Evolutionary conservation across 2,113 vertebrate species (phyloP).

Genomic region (Macquaria ambigua): DNA sequence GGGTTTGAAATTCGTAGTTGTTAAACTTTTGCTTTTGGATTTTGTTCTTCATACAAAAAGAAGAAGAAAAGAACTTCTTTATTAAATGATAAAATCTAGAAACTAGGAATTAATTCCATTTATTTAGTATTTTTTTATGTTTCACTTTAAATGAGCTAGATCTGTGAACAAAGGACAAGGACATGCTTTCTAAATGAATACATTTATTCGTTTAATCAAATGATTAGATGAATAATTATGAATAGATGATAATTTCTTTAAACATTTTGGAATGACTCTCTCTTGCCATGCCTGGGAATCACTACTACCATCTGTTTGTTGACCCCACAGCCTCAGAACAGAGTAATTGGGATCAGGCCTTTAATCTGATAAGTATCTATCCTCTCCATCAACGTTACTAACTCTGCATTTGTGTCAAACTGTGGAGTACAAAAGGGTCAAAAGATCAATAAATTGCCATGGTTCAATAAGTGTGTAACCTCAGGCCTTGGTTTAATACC

Average conservation of each 20-base stretch:
- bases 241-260: background rate
- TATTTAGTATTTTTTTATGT: background rate
- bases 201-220: background rate
- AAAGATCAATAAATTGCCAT: constrained; percentile 60
- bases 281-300: background rate
- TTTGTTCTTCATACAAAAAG: background rate
- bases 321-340: constrained; percentile 23
- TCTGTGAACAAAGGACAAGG: background rate
- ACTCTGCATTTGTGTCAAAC: constrained; percentile 71
- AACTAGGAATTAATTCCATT: background rate
- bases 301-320: constrained; percentile 2
- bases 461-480: constrained; percentile 68
- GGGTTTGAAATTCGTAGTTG: background rate
- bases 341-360: constrained; percentile 36
- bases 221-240: background rate
- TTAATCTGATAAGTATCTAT: constrained; percentile 58
- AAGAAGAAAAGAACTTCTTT: background rate
- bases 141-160: background rate
- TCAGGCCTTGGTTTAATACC: constrained; percentile 61
- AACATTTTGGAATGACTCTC: background rate
- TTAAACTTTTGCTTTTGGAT: background rate
- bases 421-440: constrained; percentile 52
- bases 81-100: background rate
- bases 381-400: constrained; percentile 53
- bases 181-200: background rate